These are phyloP conservation scores for Apodemus sylvaticus DNA, from an alignment of 2,113 vertebrate genomes.

Conservation along the genomic window DNA sequence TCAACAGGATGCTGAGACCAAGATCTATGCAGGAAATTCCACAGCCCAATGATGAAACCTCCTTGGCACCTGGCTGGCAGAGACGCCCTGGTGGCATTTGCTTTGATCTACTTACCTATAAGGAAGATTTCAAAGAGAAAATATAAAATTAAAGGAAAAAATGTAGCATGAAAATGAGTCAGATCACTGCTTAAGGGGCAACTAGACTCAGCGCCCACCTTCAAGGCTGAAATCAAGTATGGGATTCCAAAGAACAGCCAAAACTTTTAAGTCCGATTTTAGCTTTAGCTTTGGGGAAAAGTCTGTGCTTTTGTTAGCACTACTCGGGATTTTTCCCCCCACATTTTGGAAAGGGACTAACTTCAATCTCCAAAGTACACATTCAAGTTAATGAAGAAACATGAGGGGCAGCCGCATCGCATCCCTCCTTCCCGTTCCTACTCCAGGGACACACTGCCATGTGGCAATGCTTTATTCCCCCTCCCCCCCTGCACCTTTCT, in stretches of 20 bases:
- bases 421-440: neutral
- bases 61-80: neutral
- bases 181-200: neutral
- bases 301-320: neutral
- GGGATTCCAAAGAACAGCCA: neutral
- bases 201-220: neutral
- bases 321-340: neutral
- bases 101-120: constrained; percentile 61
- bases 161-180: neutral
- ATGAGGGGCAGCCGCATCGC: neutral
- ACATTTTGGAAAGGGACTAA: neutral
- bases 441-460: constrained; percentile 17
- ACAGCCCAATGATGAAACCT: constrained; percentile 53
- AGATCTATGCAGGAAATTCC: constrained; percentile 70
- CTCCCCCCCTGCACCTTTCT: too few species aligned
- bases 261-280: neutral
- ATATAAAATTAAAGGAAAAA: constrained; percentile 5
- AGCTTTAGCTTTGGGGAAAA: neutral
- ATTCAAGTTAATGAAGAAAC: constrained; percentile 50
- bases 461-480: constrained; percentile 56
- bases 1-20: constrained; percentile 71
- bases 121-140: constrained; percentile 17
- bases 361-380: constrained; percentile 24
- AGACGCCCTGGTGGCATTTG: neutral
- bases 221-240: neutral